Evolutionary conservation across 2,113 vertebrate species (phyloP).

Genomic region (Syngnathus scovelli): DNA sequence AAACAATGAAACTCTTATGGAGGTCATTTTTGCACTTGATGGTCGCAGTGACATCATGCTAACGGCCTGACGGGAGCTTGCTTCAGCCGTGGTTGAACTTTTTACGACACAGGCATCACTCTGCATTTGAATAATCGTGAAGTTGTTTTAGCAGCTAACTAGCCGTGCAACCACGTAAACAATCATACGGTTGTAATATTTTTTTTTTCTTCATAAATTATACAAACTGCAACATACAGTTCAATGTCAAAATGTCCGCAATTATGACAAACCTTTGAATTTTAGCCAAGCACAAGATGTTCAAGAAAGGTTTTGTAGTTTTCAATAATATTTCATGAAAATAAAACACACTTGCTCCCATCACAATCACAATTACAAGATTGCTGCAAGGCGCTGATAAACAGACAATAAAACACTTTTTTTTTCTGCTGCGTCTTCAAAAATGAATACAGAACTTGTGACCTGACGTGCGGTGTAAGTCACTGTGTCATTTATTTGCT

Average conservation of each 20-base stretch:
- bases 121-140: not conserved
- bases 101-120: not conserved
- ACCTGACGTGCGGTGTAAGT: conserved; percentile 37
- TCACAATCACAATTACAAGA: not conserved
- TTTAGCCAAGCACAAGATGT: not conserved
- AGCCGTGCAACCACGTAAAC: no score
- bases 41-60: not conserved
- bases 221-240: no score
- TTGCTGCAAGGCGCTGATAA: not conserved
- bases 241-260: no score
- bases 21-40: not conserved
- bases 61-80: not conserved
- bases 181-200: no score
- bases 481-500: conserved; percentile 64
- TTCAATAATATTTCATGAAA: not conserved
- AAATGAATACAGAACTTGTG: conserved; percentile 13
- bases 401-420: conserved; percentile 13
- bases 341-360: not conserved
- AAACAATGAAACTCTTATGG: conserved; percentile 4
- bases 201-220: no score
- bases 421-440: conserved; percentile 13
- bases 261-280: no score
- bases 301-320: no score
- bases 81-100: not conserved
- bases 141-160: no score